Evolutionary conservation across 2,888 invertebrate species (phyloP), one percentile per base, ranked within the genome.

Genomic region (Steinernema scapterisci): DNA sequence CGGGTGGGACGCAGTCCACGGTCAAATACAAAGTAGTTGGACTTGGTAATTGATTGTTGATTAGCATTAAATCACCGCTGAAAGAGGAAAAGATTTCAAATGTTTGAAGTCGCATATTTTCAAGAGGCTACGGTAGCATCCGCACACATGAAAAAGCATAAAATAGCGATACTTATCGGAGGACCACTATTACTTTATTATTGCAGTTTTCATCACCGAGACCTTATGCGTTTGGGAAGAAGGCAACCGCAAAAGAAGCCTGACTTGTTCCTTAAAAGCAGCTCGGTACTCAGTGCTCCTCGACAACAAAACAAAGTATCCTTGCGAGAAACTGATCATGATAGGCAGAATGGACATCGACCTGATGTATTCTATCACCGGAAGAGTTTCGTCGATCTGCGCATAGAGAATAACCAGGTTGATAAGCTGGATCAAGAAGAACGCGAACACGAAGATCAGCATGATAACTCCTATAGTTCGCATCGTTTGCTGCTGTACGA

Each of bases 221-320:
- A n/a, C n/a, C n/a, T n/a, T n/a, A n/a, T n/a, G n/a, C n/a, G n/a
- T n/a, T n/a, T n/a, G n/a, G n/a, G n/a, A n/a, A n/a, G n/a, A n/a
- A n/a, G n/a, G n/a, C n/a, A 25, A 63, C 16, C 31, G 63, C 3
- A 63, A 63, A 2, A 38, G 31, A 3, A 31, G 13, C 16, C 31
- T 63, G 27, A 63, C 3, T 25, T 81, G 81, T 9, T 72, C 43
- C 48, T 77, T 75, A 71, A 81, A 81, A 0, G 75, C 76, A 2
- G 76, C 72, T 19, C 81, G 74, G 44, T 81, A 81, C 38, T 80
- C 81, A 25, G 56, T 71, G 43, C 81, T 81, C 13, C 81, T 71
- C 80, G 80, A 81, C 27, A 75, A 79, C 45, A 80, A 81, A 11
- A 81, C 79, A 43, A 80, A 80, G 71, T 79, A 81, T 48, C 80